phyloP scores from a whole-genome alignment of 2,888 invertebrate genomes.

The Sphaerophoria rueppellii region DNA sequence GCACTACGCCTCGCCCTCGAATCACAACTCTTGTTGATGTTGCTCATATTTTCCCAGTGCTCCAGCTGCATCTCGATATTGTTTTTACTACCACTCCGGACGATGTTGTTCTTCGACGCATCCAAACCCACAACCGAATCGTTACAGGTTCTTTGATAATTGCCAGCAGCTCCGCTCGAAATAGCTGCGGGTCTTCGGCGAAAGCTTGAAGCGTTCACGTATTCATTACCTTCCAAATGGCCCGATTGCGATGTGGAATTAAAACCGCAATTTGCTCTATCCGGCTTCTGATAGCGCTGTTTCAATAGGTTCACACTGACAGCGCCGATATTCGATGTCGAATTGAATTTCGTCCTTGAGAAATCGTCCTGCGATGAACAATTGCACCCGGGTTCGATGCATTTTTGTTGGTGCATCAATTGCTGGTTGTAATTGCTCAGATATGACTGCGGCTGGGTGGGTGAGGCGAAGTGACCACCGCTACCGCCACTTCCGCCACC shows the following conservation, averaged over 20 bases:
- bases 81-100: conserved; percentile 55
- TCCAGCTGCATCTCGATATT: conserved; percentile 74
- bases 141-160: conserved; percentile 52
- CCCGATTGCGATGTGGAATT: conserved; percentile 46
- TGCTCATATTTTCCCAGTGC: conserved; percentile 74
- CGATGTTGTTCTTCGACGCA: conserved; percentile 39
- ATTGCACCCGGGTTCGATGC: conserved; percentile 45
- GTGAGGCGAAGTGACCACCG: background rate
- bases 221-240: conserved; percentile 64
- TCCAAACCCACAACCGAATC: conserved; percentile 18
- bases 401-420: background rate
- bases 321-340: conserved; percentile 63
- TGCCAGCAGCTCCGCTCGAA: conserved; percentile 24
- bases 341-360: conserved; percentile 69
- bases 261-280: conserved; percentile 29
- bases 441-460: conserved; percentile 16
- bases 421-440: conserved; percentile 57
- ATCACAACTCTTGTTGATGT: conserved; percentile 59
- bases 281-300: conserved; percentile 73
- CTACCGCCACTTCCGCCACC: conserved; percentile 29
- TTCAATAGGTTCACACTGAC: conserved; percentile 74
- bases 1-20: conserved; percentile 42
- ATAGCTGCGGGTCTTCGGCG: conserved; percentile 30
- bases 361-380: conserved; percentile 53
- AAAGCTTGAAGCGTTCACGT: conserved; percentile 68